These are phyloP conservation scores for Aselliscus stoliczkanus DNA, from an alignment of 2,797 vertebrate species.

Conservation along the genomic window DNA sequence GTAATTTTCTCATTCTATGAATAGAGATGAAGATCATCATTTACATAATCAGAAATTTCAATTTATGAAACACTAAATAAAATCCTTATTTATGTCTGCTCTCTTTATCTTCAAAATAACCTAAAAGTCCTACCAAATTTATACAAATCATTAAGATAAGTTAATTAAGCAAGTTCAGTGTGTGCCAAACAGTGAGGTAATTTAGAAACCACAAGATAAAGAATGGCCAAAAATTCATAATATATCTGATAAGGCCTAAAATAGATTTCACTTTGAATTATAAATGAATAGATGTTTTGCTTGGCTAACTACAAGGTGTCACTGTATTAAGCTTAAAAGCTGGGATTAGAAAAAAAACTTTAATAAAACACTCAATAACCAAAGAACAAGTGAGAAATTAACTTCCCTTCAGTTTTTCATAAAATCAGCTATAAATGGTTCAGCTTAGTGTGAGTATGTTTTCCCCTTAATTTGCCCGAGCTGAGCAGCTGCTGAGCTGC, in stretches of 20 bases:
- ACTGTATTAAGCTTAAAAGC: not conserved
- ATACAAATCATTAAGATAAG: not conserved
- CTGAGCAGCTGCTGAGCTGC: no score
- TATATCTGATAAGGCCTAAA: not conserved
- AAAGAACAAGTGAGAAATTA: not conserved
- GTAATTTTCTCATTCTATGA: not conserved
- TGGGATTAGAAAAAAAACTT: not conserved
- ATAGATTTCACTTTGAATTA: not conserved
- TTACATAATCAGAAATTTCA: not conserved
- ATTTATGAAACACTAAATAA: not conserved
- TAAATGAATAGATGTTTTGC: not conserved
- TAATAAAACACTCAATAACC: not conserved
- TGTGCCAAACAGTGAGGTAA: not conserved
- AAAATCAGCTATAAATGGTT: slow-evolving; percentile 75
- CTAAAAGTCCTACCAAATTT: not conserved
- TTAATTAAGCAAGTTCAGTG: not conserved
- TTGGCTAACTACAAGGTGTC: not conserved
- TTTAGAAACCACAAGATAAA: not conserved
- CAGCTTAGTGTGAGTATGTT: slow-evolving; percentile 56
- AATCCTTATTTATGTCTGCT: not conserved
- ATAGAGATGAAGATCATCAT: not conserved
- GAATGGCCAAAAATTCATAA: not conserved
- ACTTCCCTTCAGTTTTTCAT: slow-evolving; percentile 65
- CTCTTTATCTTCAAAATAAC: not conserved
- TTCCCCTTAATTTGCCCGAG: not conserved